Conservation (phyloP, 2,888 invertebrate genomes). For the Yponomeuta sedellus region DNA sequence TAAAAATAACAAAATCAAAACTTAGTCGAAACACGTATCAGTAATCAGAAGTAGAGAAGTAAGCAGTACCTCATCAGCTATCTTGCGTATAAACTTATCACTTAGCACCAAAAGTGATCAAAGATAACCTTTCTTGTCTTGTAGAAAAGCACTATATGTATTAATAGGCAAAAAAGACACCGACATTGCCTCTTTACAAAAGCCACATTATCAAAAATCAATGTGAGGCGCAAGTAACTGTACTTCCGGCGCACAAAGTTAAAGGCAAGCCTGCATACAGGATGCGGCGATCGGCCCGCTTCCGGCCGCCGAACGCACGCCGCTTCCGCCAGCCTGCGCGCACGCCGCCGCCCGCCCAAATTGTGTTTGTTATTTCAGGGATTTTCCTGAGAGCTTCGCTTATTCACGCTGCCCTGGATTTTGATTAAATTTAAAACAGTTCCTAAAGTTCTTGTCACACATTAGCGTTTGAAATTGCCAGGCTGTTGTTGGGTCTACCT, state of each 20-base stretch:
- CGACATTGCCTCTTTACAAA: too few relatives aligned
- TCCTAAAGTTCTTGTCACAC: background rate
- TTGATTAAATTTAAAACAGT: conserved; percentile 28
- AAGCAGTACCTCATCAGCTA: too few relatives aligned
- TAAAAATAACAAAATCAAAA: too few relatives aligned
- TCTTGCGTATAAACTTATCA: too few relatives aligned
- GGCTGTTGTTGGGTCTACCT: too few relatives aligned
- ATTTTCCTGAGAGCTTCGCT: conserved; percentile 47
- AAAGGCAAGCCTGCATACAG: conserved; percentile 28
- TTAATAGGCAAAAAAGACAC: too few relatives aligned
- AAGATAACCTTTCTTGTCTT: too few relatives aligned
- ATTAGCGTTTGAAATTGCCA: too few relatives aligned
- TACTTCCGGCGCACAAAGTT: conserved; percentile 1
- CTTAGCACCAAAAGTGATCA: too few relatives aligned
- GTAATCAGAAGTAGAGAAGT: too few relatives aligned
- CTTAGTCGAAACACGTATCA: too few relatives aligned
- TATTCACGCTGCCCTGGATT: conserved; percentile 47
- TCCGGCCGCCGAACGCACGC: conserved; percentile 56
- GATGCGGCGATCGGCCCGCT: conserved; percentile 54
- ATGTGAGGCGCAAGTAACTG: background rate
- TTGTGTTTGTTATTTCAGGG: conserved; percentile 47
- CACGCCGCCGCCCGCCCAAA: conserved; percentile 31
- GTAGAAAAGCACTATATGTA: too few relatives aligned
- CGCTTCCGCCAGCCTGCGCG: conserved; percentile 24
- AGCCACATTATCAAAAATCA: background rate